phyloP scores from a whole-genome alignment of 2,113 vertebrate species.

The Tinamus guttatus region DNA sequence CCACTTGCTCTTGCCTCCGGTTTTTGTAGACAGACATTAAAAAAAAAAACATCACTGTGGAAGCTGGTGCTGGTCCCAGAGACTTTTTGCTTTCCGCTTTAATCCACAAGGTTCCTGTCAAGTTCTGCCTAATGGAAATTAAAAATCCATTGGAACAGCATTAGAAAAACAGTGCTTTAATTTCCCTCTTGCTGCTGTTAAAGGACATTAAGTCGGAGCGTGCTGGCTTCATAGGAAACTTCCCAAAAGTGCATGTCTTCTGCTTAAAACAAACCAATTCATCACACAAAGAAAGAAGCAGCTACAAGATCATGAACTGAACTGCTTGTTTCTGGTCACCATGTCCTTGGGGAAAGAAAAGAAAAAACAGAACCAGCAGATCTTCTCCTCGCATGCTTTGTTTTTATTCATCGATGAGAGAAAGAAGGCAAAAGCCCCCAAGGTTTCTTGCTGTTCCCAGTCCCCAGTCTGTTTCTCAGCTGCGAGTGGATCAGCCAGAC shows the following conservation, averaged over 20 bases:
- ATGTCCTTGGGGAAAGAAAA: background rate
- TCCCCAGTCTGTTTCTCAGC: background rate
- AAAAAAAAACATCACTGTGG: background rate
- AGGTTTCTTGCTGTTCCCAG: background rate
- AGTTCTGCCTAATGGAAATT: background rate
- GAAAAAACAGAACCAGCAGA: background rate
- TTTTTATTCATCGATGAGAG: background rate
- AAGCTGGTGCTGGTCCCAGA: rapidly evolving
- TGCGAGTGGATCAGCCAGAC: background rate
- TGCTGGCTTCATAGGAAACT: background rate
- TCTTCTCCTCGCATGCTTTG: background rate
- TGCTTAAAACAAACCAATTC: background rate
- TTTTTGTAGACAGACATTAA: background rate
- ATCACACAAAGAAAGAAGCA: background rate
- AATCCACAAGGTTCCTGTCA: background rate
- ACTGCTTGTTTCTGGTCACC: background rate
- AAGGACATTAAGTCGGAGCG: rapidly evolving
- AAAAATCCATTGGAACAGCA: background rate
- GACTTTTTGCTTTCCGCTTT: background rate
- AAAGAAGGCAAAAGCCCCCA: background rate
- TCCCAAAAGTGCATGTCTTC: background rate
- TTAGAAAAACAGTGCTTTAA: background rate
- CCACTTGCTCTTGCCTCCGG: background rate
- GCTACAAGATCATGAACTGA: background rate
- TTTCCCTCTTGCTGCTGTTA: background rate